Evolutionary conservation across 1,140 invertebrate genomes (phyloP), one percentile per base, ranked within the genome.

Genomic region (Venturia canescens): DNA sequence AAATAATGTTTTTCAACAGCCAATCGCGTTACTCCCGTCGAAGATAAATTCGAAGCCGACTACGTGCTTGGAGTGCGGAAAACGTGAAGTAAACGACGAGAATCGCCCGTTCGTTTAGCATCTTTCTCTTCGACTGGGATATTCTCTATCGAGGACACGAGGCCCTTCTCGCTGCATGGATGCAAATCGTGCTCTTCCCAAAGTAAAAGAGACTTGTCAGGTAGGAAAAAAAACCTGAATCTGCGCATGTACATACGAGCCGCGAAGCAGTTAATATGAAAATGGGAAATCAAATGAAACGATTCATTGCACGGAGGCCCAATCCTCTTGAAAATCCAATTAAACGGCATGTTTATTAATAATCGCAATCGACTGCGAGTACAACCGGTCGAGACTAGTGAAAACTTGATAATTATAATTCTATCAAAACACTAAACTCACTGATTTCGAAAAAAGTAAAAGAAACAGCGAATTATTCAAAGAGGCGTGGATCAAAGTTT

Each of bases 31-130:
- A 79, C 85, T 38, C 71, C 82, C 84, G 72, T 81, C 80, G 60
- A 78, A 84, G 86, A 86, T 86, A 86, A 86, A 86, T 86, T 86
- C 86, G 81, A 79, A 74, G 69, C 80, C 69, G 82, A 75, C 82
- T 86, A 86, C 86, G 86, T 86, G 86, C 83, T 67, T 80, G 31
- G 85, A 44, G 74, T 86, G 77, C 69, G 84, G 79, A 86, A 86
- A 29, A 48, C 44, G 44, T 26, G 48, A 38, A 53, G 27, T 29
- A 53, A 48, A 13, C 71, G 71, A 53, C 71, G 21, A 74, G 71
- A 31, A 18, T 69, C 66, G 50, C 71, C 53, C 71, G 21, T 13
- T 74, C 71, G 23, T 53, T 74, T 48, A 3, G 23, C 7, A 11
- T 31, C 9, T 69, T 13, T 26, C 60, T 63, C 60, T 63, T 26